Evolutionary conservation across 2,888 invertebrate species (phyloP).

Genomic region (Hylaea fasciaria): DNA sequence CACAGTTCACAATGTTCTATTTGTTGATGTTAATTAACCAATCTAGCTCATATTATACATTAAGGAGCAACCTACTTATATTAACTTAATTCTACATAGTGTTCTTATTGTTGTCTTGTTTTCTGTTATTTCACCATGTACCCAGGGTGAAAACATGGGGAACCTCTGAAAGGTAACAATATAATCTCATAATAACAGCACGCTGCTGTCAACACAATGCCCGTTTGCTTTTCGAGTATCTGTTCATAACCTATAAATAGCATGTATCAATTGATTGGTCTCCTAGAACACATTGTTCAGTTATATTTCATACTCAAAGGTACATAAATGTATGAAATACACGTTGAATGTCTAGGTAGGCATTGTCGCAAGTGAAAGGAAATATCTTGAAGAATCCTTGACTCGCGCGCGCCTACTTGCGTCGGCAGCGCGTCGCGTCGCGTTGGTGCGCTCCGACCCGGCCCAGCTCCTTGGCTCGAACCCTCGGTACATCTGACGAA

Average conservation of each 20-base stretch:
- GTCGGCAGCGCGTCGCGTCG: slow-evolving; percentile 45
- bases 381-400: slow-evolving; percentile 83
- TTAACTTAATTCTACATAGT: no score
- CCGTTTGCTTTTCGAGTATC: not conserved
- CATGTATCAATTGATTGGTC: slow-evolving; percentile 13
- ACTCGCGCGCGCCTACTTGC: slow-evolving; percentile 77
- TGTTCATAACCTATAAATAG: slow-evolving; percentile 1
- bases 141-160: no score
- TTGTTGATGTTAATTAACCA: not conserved
- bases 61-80: not conserved
- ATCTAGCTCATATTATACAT: not conserved
- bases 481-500: slow-evolving; percentile 46
- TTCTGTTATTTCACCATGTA: no score
- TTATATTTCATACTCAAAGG: slow-evolving; percentile 24
- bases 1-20: slow-evolving; percentile 21
- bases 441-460: slow-evolving; percentile 37
- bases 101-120: no score
- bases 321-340: slow-evolving; percentile 17
- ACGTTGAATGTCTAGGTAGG: slow-evolving; percentile 42
- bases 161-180: no score
- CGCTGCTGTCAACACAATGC: not conserved
- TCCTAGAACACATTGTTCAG: slow-evolving; percentile 19
- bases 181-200: no score
- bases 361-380: slow-evolving; percentile 84
- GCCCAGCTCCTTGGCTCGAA: slow-evolving; percentile 9